Evolutionary conservation across 2,888 invertebrate species (phyloP), one percentile per base, ranked within the genome.

Genomic region (Gryllus longicercus): DNA sequence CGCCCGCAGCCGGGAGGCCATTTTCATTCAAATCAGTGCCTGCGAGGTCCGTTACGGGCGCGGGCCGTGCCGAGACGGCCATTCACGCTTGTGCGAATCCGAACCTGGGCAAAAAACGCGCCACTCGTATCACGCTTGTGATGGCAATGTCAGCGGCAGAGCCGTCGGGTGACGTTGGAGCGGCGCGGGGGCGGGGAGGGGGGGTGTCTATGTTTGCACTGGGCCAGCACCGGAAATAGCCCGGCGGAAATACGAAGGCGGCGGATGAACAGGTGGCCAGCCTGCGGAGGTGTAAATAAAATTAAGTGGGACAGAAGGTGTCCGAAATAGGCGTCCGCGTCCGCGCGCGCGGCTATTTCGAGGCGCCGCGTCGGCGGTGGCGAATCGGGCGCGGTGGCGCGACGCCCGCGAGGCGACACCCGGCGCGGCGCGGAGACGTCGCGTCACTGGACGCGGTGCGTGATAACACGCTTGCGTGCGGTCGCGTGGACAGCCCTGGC

Each of bases 271-370:
- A 63, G 63, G 63, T 63, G 63, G 63, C 63, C n/a, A 63, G 16
- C 63, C 63, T 63, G 63, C 63, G 63, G 63, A 63, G 63, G 63
- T 63, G 63, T 63, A 63, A 63, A 63, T 63, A 63, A 63, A 63
- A 63, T 63, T 63, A 63, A 63, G 63, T 63, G 63, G 63, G 63
- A n/a, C 63, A 63, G 63, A 63, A 63, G 10, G 14, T n/a, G 63
- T 63, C 63, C n/a, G 63, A 63, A 63, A 63, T 63, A 63, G 63
- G 63, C 63, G n/a, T 14, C 16, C 63, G n/a, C 3, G 63, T 3
- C 16, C 4, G 63, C 63, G 63, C 63, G 14, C 63, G n/a, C 14
- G n/a, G 16, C 63, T 63, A 63, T 63, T 63, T 63, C n/a, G 16
- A 63, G 63, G 14, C 14, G 63, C 10, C 16, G 63, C 63, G n/a